These are phyloP conservation scores for Argentina silus DNA, from an alignment of 2,797 vertebrate species.

Conservation along the genomic window DNA sequence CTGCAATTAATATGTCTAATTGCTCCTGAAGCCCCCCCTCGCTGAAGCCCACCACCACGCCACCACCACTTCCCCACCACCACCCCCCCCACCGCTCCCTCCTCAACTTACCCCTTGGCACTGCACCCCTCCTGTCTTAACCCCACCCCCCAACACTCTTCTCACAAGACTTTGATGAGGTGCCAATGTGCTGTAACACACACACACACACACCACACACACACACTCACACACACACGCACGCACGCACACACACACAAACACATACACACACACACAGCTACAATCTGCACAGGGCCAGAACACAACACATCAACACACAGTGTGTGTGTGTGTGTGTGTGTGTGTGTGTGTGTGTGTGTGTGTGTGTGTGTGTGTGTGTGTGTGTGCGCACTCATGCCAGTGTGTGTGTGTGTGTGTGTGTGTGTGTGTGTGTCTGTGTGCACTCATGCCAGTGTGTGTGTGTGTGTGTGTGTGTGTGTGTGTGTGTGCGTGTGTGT, in stretches of 20 bases:
- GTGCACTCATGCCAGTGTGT: background rate
- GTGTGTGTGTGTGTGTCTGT: no score
- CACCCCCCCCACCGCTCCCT: slow-evolving; percentile 27
- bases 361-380: no score
- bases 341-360: background rate
- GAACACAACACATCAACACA: background rate
- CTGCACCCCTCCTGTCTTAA: slow-evolving; percentile 42
- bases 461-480: slow-evolving; percentile 15
- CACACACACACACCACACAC: no score
- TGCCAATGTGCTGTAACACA: slow-evolving; percentile 30
- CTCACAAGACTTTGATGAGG: slow-evolving; percentile 35
- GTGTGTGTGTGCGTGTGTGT: no score
- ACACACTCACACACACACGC: no score
- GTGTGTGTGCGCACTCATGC: no score
- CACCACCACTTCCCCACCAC: slow-evolving; percentile 27
- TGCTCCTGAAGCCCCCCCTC: slow-evolving; percentile 34
- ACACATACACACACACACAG: slow-evolving; percentile 4
- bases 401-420: no score
- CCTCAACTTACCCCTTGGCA: slow-evolving; percentile 44
- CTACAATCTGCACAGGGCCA: background rate
- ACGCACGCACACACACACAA: slow-evolving; percentile 7
- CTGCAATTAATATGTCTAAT: slow-evolving; percentile 78
- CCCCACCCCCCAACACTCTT: slow-evolving; percentile 29
- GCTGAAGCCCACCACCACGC: background rate
- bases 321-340: background rate